Evolutionary conservation across 2,888 invertebrate species (phyloP).

Genomic region (Xanthia icteritia): DNA sequence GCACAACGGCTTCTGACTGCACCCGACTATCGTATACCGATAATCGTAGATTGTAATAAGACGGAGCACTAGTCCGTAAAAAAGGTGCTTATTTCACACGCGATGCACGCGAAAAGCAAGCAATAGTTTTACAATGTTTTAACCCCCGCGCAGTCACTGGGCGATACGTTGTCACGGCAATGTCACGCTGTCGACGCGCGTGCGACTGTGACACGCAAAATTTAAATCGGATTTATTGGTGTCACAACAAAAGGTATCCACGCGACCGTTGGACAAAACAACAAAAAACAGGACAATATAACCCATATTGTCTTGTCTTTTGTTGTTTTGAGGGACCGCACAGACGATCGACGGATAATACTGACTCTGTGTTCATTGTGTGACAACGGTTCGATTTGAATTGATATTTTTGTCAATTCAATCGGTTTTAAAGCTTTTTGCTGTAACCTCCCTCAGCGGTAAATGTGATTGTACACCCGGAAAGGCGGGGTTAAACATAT

Average conservation of each 20-base stretch:
- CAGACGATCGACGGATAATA: slow-evolving; percentile 29
- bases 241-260: slow-evolving; percentile 68
- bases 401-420: slow-evolving; percentile 14
- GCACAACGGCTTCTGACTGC: slow-evolving; percentile 36
- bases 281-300: too few species aligned
- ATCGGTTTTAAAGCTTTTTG: slow-evolving; percentile 14
- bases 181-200: slow-evolving; percentile 79
- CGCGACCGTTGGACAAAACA: slow-evolving; percentile 62
- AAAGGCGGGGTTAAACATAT: neutral
- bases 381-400: slow-evolving; percentile 18
- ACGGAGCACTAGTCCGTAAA: slow-evolving; percentile 54
- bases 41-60: slow-evolving; percentile 62
- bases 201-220: slow-evolving; percentile 81
- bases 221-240: slow-evolving; percentile 82
- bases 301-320: slow-evolving; percentile 60
- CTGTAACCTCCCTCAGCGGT: neutral
- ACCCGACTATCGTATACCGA: slow-evolving; percentile 37
- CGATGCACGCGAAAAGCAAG: slow-evolving; percentile 60
- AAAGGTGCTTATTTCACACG: slow-evolving; percentile 60
- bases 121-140: slow-evolving; percentile 65
- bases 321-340: slow-evolving; percentile 37
- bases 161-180: slow-evolving; percentile 78
- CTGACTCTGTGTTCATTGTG: slow-evolving; percentile 11
- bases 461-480: neutral
- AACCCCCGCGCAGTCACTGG: slow-evolving; percentile 74